phyloP scores from a whole-genome alignment of 2,797 vertebrate genomes.

The Dipus sagitta region DNA sequence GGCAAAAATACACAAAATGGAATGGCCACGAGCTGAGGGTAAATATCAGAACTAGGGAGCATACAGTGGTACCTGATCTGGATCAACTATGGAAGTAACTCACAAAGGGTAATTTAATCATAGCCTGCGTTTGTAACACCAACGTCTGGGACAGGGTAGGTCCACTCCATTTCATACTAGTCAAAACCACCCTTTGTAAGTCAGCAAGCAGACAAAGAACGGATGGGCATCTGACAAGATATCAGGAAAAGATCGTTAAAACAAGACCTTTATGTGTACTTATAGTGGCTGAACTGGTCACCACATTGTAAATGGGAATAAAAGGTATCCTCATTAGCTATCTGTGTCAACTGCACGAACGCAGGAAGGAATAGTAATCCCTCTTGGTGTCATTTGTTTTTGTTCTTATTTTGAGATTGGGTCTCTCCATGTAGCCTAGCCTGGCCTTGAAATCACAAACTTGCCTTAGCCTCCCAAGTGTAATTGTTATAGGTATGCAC shows the following conservation, averaged over 20 bases:
- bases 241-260: background rate
- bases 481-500: background rate
- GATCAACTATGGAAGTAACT: conserved; percentile 32
- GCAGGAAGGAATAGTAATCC: background rate
- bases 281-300: background rate
- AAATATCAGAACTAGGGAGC: conserved; percentile 30
- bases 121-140: conserved; percentile 22
- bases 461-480: background rate
- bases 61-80: background rate
- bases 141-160: background rate
- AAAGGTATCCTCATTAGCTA: conserved; percentile 8
- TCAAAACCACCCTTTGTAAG: conserved; percentile 47
- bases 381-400: background rate
- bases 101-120: conserved; percentile 5
- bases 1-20: conserved; percentile 38
- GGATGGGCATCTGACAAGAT: background rate
- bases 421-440: background rate
- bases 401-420: background rate
- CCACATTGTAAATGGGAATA: background rate
- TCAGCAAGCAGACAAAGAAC: conserved; percentile 37
- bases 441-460: background rate
- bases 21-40: conserved; percentile 42
- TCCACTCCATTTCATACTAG: background rate
- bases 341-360: conserved; percentile 3
- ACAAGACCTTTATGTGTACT: conserved; percentile 26